phyloP scores from a whole-genome alignment of 2,888 invertebrate species.

The Lasioglossum figueresi region DNA sequence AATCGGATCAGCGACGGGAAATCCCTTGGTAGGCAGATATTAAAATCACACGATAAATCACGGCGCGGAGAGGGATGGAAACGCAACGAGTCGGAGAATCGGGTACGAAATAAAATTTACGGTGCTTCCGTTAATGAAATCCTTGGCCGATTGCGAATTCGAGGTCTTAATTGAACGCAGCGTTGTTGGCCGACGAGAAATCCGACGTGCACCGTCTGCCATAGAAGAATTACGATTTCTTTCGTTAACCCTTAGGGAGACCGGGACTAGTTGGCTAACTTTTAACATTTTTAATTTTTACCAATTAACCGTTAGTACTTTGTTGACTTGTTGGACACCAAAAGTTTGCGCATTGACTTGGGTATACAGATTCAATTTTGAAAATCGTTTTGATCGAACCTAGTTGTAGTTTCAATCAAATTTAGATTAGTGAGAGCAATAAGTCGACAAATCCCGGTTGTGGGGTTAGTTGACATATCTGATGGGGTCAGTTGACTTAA shows the following conservation, averaged over 20 bases:
- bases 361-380: too few species aligned
- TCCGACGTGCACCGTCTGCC: not conserved
- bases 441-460: too few species aligned
- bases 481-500: too few species aligned
- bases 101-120: slow-evolving; percentile 43
- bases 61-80: not conserved
- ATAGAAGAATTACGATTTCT: not conserved
- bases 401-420: too few species aligned
- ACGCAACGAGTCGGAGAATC: slow-evolving; percentile 13
- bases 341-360: too few species aligned
- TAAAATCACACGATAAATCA: slow-evolving; percentile 42
- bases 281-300: too few species aligned
- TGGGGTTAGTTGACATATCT: too few species aligned
- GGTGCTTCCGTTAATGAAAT: slow-evolving; percentile 41
- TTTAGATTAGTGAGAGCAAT: too few species aligned
- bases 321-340: too few species aligned
- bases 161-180: slow-evolving; percentile 23
- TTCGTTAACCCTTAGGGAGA: not conserved
- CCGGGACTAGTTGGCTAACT: too few species aligned
- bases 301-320: too few species aligned
- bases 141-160: slow-evolving; percentile 19
- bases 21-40: slow-evolving; percentile 29
- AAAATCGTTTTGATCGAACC: too few species aligned
- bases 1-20: slow-evolving; percentile 33
- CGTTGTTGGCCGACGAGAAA: not conserved